Evolutionary conservation across 2,888 invertebrate species (phyloP).

Genomic region (Xylota sylvarum): DNA sequence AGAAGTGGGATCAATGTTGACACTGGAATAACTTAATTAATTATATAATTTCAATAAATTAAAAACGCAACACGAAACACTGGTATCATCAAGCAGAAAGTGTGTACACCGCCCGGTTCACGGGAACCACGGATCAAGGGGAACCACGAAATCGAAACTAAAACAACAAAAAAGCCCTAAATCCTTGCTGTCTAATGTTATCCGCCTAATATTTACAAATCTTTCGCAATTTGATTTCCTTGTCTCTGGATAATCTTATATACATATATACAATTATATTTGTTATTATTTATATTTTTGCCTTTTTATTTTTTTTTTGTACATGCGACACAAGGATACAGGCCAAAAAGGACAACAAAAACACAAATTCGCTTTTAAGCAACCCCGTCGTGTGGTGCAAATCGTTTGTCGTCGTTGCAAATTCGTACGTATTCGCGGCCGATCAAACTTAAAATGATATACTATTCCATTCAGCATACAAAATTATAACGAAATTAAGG

Average conservation of each 20-base stretch:
- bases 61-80: conserved; percentile 68
- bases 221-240: conserved; percentile 65
- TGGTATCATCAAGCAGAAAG: conserved; percentile 2
- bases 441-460: conserved; percentile 85
- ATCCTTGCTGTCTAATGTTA: conserved; percentile 44
- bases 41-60: conserved; percentile 76
- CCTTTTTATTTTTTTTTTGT: conserved; percentile 12
- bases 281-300: conserved; percentile 36
- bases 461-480: conserved; percentile 84
- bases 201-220: conserved; percentile 58
- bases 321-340: conserved; percentile 12
- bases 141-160: conserved; percentile 49
- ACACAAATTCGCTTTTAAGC: conserved; percentile 60
- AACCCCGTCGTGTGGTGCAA: conserved; percentile 65
- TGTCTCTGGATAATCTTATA: conserved; percentile 47
- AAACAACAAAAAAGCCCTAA: conserved; percentile 30
- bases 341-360: conserved; percentile 58
- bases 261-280: conserved; percentile 38
- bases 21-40: conserved; percentile 74
- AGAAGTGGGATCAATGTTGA: conserved; percentile 72
- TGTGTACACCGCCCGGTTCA: conserved; percentile 33
- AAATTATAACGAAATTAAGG: conserved; percentile 85
- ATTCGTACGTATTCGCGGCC: conserved; percentile 84
- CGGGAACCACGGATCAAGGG: conserved; percentile 30
- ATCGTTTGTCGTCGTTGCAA: conserved; percentile 73